Percentiles rank a stretch among this genome's conserved stretches.
Evolutionary conservation across 2,797 vertebrate species (phyloP).

Genomic region (Urophycis tenuis): DNA sequence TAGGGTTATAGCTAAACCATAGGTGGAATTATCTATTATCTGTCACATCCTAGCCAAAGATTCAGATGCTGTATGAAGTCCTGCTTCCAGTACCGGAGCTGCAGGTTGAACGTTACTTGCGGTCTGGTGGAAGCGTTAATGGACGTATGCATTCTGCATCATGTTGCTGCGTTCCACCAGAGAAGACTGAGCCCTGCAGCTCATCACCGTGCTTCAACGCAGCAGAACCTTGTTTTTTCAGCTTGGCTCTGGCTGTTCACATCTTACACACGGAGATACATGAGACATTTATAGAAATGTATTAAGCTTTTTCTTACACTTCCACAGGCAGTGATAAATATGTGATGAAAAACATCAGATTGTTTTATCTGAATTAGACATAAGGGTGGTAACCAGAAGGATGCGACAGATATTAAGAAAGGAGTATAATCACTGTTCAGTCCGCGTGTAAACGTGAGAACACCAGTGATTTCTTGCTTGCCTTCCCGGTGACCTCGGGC

Average conservation of each 20-base stretch:
- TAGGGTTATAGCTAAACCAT: not conserved
- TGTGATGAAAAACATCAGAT: not conserved
- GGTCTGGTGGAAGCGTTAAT: not conserved
- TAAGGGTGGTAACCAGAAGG: not conserved
- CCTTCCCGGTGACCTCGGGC: slow-evolving; percentile 48
- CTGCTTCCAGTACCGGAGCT: not conserved
- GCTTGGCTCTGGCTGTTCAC: slow-evolving; percentile 46
- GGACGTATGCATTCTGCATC: not conserved
- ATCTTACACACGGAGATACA: not conserved
- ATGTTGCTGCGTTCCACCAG: not conserved
- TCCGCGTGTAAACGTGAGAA: slow-evolving; percentile 59
- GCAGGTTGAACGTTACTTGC: not conserved
- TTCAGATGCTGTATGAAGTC: not conserved
- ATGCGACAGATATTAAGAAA: not conserved
- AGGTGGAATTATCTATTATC: not conserved
- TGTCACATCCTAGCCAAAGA: not conserved
- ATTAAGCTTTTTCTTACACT: not conserved
- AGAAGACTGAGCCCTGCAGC: not conserved
- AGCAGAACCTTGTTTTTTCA: slow-evolving; percentile 59
- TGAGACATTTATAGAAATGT: not conserved
- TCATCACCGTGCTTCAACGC: slow-evolving; percentile 58
- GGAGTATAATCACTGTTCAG: slow-evolving; percentile 53
- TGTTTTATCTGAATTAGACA: not conserved
- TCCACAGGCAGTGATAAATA: not conserved
- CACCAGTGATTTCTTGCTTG: slow-evolving; percentile 61